Base-by-base conservation (phyloP, 2,888 invertebrate genomes). In the Apamea sordens region DNA sequence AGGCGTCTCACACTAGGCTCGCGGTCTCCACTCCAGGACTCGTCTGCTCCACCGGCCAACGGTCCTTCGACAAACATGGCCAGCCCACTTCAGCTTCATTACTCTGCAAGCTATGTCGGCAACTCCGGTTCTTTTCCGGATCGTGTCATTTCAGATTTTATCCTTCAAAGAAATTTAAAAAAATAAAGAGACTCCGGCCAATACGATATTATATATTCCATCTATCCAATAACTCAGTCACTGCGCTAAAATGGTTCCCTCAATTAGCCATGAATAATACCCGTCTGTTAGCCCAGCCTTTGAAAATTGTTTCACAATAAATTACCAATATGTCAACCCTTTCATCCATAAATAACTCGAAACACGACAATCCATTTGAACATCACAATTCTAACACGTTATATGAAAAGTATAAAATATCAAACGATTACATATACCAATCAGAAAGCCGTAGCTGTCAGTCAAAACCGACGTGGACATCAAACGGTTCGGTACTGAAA, bases 391-490 rank as follows among this genome's bases (percentile, higher is more conserved):
- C 59, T 36, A 75, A 65, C 32, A 36, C 28, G 61, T 83, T 87
- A 83, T 59, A 76, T 63, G 67, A 72, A 85, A 76, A 68, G 73
- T 87, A 71, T 85, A 73, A 68, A 80, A 80, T 85, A 87, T 85
- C 88, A 85, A 87, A 84, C 67, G 73, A 18, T 64, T 24, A 47
- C 56, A 65, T 77, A 59, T 50, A 61, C 73, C 64, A 44, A 63
- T 73, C 28, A 47, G 47, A 63, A 64, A 56, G 18, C 11, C 24
- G 28, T 85, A 41, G 41, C 65, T 79, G 84, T 76, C 85, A 68
- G 32, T 87, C 70, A 87, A 63, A 76, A 85, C 84, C 71, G 88
- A 87, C 70, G 53, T 5, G 50, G 1, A 76, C 70, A 85, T 84
- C 75, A 84, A 85, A 84, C 59, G 72, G 41, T 36, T 64, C 11